phyloP scores from a whole-genome alignment of 1,140 invertebrate genomes.

The Apocrypta bakeri region DNA sequence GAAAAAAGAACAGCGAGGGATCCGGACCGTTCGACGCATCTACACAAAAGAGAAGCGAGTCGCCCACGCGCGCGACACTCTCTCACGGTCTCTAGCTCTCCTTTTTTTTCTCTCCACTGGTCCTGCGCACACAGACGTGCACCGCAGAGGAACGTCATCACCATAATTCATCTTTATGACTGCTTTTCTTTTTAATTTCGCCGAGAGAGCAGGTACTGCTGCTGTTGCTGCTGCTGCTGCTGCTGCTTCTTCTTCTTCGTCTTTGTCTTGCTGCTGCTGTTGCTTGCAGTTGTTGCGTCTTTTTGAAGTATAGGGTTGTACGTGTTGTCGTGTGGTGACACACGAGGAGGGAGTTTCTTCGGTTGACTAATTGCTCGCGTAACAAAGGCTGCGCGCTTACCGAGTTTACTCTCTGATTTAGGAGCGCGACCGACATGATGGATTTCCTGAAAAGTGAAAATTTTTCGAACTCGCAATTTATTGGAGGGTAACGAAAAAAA shows the following conservation, averaged over 20 bases:
- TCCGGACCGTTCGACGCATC: conserved; percentile 5
- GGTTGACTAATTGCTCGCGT: conserved; percentile 41
- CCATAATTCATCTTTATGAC: conserved; percentile 57
- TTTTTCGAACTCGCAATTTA: neutral
- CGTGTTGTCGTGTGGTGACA: conserved; percentile 40
- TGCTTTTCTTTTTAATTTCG: conserved; percentile 53
- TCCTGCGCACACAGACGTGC: neutral
- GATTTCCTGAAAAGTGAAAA: neutral
- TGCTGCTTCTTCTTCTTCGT: conserved; percentile 6
- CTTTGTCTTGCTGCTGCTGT: conserved; percentile 6
- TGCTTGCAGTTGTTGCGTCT: neutral
- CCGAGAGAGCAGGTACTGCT: conserved; percentile 39
- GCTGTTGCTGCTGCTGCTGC: neutral
- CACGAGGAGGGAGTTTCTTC: conserved; percentile 28
- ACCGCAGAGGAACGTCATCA: conserved; percentile 52
- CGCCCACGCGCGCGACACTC: conserved; percentile 38
- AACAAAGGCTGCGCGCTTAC: conserved; percentile 28
- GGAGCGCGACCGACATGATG: neutral
- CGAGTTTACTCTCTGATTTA: neutral
- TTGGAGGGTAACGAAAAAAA: neutral
- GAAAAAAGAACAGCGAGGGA: neutral
- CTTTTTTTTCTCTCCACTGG: conserved; percentile 28
- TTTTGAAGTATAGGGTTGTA: neutral
- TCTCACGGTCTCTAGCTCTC: conserved; percentile 44
- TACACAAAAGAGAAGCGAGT: neutral